phyloP scores from a whole-genome alignment of 2,888 invertebrate species.

The Drosophila prostipennis region DNA sequence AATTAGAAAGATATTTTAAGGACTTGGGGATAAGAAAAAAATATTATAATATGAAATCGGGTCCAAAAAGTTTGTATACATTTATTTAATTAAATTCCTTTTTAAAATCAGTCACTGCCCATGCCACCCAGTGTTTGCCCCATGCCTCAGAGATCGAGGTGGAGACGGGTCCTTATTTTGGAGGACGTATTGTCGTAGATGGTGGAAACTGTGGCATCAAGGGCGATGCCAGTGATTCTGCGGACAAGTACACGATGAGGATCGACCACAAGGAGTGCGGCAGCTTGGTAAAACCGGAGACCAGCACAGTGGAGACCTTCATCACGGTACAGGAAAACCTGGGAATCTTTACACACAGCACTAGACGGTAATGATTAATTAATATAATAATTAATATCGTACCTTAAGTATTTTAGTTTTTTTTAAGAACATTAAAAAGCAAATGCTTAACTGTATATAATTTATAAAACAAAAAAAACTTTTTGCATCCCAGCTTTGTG shows the following conservation, averaged over 20 bases:
- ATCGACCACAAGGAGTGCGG: slow-evolving; percentile 91
- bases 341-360: slow-evolving; percentile 92
- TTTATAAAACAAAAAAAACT: no score
- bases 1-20: no score
- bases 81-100: no score
- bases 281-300: slow-evolving; percentile 90
- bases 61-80: no score
- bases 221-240: slow-evolving; percentile 89
- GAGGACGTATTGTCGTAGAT: slow-evolving; percentile 90
- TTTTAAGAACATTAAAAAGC: no score
- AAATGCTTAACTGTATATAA: no score
- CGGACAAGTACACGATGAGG: slow-evolving; percentile 90
- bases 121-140: slow-evolving; percentile 91
- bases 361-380: slow-evolving; percentile 85
- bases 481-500: slow-evolving; percentile 86
- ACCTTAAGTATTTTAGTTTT: no score
- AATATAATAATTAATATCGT: no score
- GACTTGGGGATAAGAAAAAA: no score
- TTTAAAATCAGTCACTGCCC: slow-evolving; percentile 79
- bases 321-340: slow-evolving; percentile 93
- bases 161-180: slow-evolving; percentile 92
- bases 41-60: background rate
- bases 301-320: slow-evolving; percentile 90
- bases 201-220: slow-evolving; percentile 90
- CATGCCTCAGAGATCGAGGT: slow-evolving; percentile 93